These are phyloP conservation scores for Anoplopoma fimbria DNA, from an alignment of 2,113 vertebrate genomes.

Conservation along the genomic window DNA sequence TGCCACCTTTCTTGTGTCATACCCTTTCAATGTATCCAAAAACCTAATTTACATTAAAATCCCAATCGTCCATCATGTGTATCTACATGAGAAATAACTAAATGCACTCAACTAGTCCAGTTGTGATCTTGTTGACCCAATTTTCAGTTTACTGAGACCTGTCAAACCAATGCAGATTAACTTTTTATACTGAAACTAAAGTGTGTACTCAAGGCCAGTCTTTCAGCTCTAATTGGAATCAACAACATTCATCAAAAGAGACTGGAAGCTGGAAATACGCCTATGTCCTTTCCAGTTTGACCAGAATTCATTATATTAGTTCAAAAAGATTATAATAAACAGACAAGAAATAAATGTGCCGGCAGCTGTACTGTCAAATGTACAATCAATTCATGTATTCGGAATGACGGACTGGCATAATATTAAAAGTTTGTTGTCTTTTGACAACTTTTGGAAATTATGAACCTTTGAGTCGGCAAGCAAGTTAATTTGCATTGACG, in stretches of 20 bases:
- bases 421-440: constrained; percentile 27
- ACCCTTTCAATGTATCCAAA: neutral
- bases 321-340: neutral
- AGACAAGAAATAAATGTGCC: constrained; percentile 19
- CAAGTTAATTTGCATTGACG: neutral
- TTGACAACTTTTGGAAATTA: constrained; percentile 4
- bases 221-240: constrained; percentile 41
- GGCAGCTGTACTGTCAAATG: constrained; percentile 20
- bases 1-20: neutral
- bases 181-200: constrained; percentile 5
- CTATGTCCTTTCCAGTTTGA: neutral
- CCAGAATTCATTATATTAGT: constrained; percentile 10
- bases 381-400: neutral
- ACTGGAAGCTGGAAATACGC: neutral
- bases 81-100: too few relatives aligned
- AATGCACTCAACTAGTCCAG: neutral
- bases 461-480: neutral
- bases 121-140: neutral
- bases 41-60: neutral
- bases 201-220: neutral
- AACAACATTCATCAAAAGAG: constrained; percentile 6
- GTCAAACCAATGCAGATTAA: constrained; percentile 4
- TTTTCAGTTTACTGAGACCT: neutral
- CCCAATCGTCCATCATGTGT: neutral
- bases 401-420: neutral